Evolutionary conservation across 2,113 vertebrate species (phyloP), one percentile per base, ranked within the genome.

Genomic region (Electrona antarctica): DNA sequence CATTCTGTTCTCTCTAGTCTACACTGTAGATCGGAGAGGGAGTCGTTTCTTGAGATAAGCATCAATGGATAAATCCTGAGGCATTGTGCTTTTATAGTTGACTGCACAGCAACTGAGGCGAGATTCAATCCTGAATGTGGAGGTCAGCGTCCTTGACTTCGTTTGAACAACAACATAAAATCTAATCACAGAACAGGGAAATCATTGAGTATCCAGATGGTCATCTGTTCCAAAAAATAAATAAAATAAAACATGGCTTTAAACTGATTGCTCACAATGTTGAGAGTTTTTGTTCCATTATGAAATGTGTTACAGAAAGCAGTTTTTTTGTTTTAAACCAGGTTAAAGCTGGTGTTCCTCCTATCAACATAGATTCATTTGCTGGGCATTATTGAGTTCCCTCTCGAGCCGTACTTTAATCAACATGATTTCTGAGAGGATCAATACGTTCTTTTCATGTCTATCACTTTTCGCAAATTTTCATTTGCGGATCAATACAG

Each of bases 371-470:
- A 73, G 74, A 71, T 77, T 87, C 75, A 72, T 67, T 76, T 74
- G 58, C 72, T 62, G 81, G 74, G 63, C 74, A 65, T 88, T 90
- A 88, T 87, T 79, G 78, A 90, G 75, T 75, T 79, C 66, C 64
- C 64, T 64, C 69, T 69, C 73, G 49, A 7, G 60, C 52, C 74
- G 69, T 82, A 77, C 82, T 91, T 86, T 83, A 77, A 87, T 89
- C 86, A 87, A 87, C 71, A 80, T 83, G 88, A 91, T 90, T 89
- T 91, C 77, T 83, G 72, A 65, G 59, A 67, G 67, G 82, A 92
- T 91, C 90, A 86, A 91, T 93, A 93, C 75, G 67, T 85, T 85
- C 83, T 90, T 91, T 91, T 86, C 86, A 90, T 85, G 78, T 90
- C 78, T 86, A 74, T 76, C 85, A 86, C 87, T 88, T 89, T 85